Evolutionary conservation across 2,113 vertebrate species (phyloP).

Genomic region (Pterocles burchelli): DNA sequence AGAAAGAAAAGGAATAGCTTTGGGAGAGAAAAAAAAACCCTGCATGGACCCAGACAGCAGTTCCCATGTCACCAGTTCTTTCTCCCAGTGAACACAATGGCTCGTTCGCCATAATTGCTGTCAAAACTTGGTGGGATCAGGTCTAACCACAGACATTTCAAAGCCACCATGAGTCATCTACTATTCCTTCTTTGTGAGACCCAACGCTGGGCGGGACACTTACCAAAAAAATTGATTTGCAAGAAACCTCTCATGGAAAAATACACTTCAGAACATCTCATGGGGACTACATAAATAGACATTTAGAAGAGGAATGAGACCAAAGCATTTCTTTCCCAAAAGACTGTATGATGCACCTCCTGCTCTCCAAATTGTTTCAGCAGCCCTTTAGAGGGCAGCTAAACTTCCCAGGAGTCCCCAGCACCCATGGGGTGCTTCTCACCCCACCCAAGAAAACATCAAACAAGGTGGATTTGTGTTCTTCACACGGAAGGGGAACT

Average conservation of each 20-base stretch:
- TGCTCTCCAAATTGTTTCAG: background rate
- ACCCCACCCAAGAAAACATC: background rate
- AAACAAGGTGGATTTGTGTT: background rate
- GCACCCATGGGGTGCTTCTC: background rate
- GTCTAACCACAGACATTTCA: constrained; percentile 13
- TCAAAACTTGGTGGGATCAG: constrained; percentile 25
- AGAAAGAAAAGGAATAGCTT: background rate
- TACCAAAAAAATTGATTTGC: background rate
- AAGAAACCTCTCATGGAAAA: constrained; percentile 57
- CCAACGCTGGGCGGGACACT: background rate
- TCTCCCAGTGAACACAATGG: constrained; percentile 10
- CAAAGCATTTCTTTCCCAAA: background rate
- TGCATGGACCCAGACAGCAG: background rate
- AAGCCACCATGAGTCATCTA: constrained; percentile 7
- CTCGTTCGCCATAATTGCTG: background rate
- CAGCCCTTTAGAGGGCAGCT: background rate
- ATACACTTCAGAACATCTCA: background rate
- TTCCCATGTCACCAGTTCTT: background rate
- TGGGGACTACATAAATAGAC: background rate
- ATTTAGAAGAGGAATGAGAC: background rate
- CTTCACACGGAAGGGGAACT: background rate
- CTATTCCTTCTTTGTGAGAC: background rate
- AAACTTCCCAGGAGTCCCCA: background rate
- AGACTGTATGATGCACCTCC: background rate
- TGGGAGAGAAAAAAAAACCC: background rate